Evolutionary conservation across 2,797 vertebrate genomes (phyloP).

Genomic region (Pseudochaenichthys georgianus): DNA sequence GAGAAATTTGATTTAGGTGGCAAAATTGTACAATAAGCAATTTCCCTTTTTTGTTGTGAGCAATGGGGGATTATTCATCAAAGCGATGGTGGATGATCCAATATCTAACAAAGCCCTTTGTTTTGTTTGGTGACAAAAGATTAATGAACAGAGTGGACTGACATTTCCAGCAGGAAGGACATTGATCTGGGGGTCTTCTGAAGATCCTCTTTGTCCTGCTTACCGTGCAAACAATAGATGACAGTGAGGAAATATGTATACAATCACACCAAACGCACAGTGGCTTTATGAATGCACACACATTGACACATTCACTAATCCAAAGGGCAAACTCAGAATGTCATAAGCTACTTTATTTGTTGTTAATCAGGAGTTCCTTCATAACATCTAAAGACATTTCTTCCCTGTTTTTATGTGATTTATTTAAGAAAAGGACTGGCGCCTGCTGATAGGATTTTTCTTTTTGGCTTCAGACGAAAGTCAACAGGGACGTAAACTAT

Average conservation of each 20-base stretch:
- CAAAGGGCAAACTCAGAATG: conserved; percentile 50
- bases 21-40: conserved; percentile 60
- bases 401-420: conserved; percentile 9
- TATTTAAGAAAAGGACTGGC: conserved; percentile 34
- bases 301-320: conserved; percentile 31
- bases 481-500: conserved; percentile 53
- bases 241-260: conserved; percentile 50
- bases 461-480: conserved; percentile 32
- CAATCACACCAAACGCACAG: conserved; percentile 29
- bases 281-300: conserved; percentile 4
- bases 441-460: conserved; percentile 13
- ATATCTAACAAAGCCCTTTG: conserved; percentile 75
- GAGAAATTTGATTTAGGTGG: conserved; percentile 38
- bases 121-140: conserved; percentile 76
- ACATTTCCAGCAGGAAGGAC: conserved; percentile 79
- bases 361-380: conserved; percentile 47
- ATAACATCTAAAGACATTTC: conserved; percentile 22
- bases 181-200: conserved; percentile 76
- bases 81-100: conserved; percentile 51
- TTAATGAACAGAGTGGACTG: conserved; percentile 77
- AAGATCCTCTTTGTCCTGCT: conserved; percentile 77
- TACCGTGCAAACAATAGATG: conserved; percentile 71
- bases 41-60: conserved; percentile 63
- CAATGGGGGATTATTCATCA: conserved; percentile 72
- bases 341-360: conserved; percentile 47